These are phyloP conservation scores for Pocillopora damicornis DNA, from an alignment of 64 coral and sea anemone genomes.

Conservation along the genomic window DNA sequence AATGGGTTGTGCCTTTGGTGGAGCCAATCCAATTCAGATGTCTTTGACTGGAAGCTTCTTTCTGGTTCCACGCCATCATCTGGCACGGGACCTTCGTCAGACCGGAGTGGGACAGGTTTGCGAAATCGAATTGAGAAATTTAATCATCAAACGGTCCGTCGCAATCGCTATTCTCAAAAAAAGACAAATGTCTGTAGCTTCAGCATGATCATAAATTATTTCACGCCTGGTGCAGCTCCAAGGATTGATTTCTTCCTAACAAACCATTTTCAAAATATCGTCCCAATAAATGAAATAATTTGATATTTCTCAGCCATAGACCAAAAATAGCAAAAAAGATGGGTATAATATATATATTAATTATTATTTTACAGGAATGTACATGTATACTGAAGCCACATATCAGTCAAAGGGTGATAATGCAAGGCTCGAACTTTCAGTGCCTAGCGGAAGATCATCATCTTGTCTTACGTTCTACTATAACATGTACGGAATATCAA, in stretches of 20 bases:
- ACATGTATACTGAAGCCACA: slow-evolving; percentile 29
- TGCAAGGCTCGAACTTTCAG: slow-evolving; percentile 35
- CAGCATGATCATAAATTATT: no score
- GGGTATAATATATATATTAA: neutral
- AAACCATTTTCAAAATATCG: no score
- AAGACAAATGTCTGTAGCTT: no score
- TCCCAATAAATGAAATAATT: no score
- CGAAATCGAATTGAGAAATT: neutral
- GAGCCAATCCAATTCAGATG: slow-evolving; percentile 8
- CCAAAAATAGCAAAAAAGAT: no score
- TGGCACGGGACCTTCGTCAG: neutral
- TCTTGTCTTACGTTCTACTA: slow-evolving; percentile 40
- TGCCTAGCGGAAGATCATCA: neutral
- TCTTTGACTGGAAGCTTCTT: slow-evolving; percentile 2
- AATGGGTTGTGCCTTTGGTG: neutral
- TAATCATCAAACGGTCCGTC: neutral
- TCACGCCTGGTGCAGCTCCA: no score
- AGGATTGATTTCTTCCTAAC: no score
- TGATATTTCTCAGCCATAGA: no score
- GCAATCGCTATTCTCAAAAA: no score
- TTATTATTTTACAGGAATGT: slow-evolving; percentile 9
- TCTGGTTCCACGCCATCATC: neutral
- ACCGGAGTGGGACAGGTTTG: neutral
- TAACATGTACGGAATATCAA: slow-evolving; percentile 36
- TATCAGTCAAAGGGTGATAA: neutral